Evolutionary conservation across 2,113 vertebrate genomes (phyloP).

Genomic region (Azemiops feae): DNA sequence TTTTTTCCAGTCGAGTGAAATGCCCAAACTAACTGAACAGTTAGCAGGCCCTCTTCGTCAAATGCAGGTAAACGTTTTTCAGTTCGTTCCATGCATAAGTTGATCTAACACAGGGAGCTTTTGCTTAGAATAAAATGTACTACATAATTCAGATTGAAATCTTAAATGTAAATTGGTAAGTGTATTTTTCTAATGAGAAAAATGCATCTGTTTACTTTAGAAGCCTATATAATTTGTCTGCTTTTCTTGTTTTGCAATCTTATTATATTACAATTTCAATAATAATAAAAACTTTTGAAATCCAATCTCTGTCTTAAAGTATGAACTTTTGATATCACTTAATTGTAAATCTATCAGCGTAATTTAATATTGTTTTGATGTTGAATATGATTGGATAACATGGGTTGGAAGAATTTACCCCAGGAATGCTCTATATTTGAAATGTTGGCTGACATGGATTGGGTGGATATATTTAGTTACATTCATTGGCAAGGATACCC

Average conservation of each 20-base stretch:
- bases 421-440: neutral
- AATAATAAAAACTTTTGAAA: neutral
- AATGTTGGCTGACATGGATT: neutral
- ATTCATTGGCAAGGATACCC: neutral
- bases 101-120: neutral
- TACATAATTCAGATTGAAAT: fast-evolving
- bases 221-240: neutral
- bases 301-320: neutral
- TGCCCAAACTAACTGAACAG: constrained; percentile 95
- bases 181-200: neutral
- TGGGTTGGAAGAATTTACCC: neutral
- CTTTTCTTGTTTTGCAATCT: neutral
- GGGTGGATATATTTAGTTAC: neutral
- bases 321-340: neutral
- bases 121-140: fast-evolving
- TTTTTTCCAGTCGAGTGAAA: constrained; percentile 86
- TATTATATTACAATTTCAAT: neutral
- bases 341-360: neutral
- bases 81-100: neutral
- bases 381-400: neutral
- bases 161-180: neutral
- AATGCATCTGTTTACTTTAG: neutral
- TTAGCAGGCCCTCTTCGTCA: constrained; percentile 92
- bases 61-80: constrained; percentile 86
- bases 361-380: neutral